Conservation (phyloP, 1,140 invertebrate genomes). For the Caenorhabditis tropicalis region DNA sequence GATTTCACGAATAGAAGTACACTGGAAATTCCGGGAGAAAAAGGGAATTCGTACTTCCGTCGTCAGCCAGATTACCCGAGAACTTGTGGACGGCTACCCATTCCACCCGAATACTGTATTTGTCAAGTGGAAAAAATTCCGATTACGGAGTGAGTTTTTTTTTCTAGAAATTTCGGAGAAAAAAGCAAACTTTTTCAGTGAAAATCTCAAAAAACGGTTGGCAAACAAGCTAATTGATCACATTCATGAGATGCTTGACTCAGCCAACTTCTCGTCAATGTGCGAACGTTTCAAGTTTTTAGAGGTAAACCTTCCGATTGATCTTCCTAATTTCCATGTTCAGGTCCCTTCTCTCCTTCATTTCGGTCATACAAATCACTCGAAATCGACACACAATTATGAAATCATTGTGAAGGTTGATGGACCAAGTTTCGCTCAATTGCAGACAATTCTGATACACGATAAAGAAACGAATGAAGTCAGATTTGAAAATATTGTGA, state of each 20-base stretch:
- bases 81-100: background rate
- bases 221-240: background rate
- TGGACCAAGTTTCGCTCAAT: background rate
- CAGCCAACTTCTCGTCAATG: background rate
- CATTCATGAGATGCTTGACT: background rate
- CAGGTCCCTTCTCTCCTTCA: background rate
- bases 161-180: too few species aligned
- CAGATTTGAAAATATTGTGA: background rate
- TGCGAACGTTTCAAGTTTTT: background rate
- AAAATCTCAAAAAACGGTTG: background rate
- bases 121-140: background rate
- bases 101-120: background rate
- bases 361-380: background rate
- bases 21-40: background rate
- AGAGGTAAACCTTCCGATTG: background rate
- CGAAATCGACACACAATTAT: background rate
- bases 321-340: background rate
- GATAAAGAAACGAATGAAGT: background rate
- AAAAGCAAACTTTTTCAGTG: background rate
- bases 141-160: too few species aligned
- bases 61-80: background rate
- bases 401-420: background rate
- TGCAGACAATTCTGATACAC: background rate
- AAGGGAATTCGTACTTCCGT: background rate
- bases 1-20: background rate